phyloP scores from a whole-genome alignment of 2,888 invertebrate genomes.

The Parnassius apollo region DNA sequence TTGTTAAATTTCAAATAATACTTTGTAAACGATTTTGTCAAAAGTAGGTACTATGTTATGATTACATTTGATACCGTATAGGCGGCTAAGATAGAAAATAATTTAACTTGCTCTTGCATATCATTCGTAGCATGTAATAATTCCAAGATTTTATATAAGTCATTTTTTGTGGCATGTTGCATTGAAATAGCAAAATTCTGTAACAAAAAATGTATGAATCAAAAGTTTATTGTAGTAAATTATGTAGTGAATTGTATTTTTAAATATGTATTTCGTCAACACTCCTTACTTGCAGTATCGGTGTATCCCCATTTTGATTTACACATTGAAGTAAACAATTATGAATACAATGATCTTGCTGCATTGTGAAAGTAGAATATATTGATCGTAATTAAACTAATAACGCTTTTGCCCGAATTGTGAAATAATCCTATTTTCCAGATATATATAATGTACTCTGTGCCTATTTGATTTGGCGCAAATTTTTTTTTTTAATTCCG shows the following conservation, averaged over 20 bases:
- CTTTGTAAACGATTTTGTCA: background rate
- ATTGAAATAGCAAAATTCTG: conserved; percentile 30
- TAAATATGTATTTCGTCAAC: too few species aligned
- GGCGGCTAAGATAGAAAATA: conserved; percentile 52
- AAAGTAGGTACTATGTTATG: conserved; percentile 5
- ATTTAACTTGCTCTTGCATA: conserved; percentile 46
- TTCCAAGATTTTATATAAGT: conserved; percentile 47
- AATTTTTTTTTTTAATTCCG: conserved; percentile 1
- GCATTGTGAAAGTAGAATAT: conserved; percentile 7
- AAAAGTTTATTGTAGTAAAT: conserved; percentile 7
- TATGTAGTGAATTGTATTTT: background rate
- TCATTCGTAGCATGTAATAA: conserved; percentile 46
- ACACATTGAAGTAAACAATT: conserved; percentile 11
- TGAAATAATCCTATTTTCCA: too few species aligned
- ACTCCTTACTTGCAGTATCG: conserved; percentile 11
- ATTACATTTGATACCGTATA: conserved; percentile 56
- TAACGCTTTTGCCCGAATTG: too few species aligned
- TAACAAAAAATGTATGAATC: background rate
- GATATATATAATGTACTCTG: too few species aligned
- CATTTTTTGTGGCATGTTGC: conserved; percentile 34
- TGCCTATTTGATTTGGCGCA: background rate
- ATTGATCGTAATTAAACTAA: too few species aligned
- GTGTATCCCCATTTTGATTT: conserved; percentile 9
- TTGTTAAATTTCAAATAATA: too few species aligned
- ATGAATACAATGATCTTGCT: conserved; percentile 15